A percentile compares a stretch with the other conserved stretches of the same genome.
Evolutionary conservation across 2,888 invertebrate genomes (phyloP).

Genomic region (Patella depressa): DNA sequence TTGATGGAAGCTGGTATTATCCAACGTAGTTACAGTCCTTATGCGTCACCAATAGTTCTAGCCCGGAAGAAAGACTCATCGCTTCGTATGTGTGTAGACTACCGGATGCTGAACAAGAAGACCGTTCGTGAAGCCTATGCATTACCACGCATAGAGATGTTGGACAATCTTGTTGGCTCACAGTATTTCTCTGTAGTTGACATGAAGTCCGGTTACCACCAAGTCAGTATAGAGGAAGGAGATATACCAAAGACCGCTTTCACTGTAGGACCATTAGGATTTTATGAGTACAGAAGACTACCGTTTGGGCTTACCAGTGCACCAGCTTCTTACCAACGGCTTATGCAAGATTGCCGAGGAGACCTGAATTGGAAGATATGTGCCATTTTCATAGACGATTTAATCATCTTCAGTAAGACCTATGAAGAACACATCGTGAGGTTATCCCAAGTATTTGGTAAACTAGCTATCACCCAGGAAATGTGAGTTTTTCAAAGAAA

Average conservation of each 20-base stretch:
- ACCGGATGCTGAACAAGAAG: conserved; percentile 16
- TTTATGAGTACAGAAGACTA: background rate
- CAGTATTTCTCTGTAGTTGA: conserved; percentile 6
- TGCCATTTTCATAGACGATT: conserved; percentile 4
- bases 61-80: conserved; percentile 18
- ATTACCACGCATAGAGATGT: conserved; percentile 17
- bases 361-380: background rate
- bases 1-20: background rate
- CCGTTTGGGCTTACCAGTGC: background rate
- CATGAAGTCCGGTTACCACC: conserved; percentile 4
- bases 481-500: background rate
- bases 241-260: background rate
- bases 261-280: background rate
- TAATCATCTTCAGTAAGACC: background rate
- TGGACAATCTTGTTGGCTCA: conserved; percentile 15
- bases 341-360: background rate
- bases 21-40: background rate
- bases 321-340: background rate
- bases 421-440: background rate
- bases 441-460: too few relatives aligned
- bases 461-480: background rate
- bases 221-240: background rate
- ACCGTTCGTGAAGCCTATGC: conserved; percentile 19
- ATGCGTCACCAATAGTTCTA: too few relatives aligned
- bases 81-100: conserved; percentile 20